A percentile compares a stretch with the other conserved stretches of the same genome.
phyloP scores from a whole-genome alignment of 1,140 invertebrate genomes.

The Drosophila kohkoa region DNA sequence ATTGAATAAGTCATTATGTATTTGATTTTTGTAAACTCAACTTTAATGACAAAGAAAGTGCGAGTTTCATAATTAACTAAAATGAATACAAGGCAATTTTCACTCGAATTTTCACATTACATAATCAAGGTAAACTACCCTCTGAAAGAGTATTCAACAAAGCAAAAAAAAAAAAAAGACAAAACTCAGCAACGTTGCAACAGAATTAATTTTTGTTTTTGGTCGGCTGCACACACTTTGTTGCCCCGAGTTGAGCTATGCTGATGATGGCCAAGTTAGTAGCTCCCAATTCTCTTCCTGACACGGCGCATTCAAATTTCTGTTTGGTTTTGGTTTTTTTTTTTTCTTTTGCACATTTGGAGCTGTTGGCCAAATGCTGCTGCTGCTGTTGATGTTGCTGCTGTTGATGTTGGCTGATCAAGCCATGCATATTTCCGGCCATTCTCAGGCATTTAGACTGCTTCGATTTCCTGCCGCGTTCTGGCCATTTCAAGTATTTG shows the following conservation, averaged over 20 bases:
- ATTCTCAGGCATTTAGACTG: conserved; percentile 51
- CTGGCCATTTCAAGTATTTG: conserved; percentile 69
- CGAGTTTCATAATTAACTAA: no score
- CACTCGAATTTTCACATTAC: not conserved
- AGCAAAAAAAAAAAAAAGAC: not conserved
- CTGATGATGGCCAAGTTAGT: conserved; percentile 1
- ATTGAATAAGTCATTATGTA: no score
- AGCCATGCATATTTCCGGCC: conserved; percentile 81
- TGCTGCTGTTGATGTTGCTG: conserved; percentile 4
- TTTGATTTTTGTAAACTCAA: no score
- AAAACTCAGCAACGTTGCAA: conserved; percentile 59
- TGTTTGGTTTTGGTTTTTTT: not conserved
- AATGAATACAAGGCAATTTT: no score
- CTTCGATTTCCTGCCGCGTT: conserved; percentile 66
- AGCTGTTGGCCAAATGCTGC: conserved; percentile 64
- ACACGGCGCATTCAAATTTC: conserved; percentile 77
- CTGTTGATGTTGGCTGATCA: conserved; percentile 23
- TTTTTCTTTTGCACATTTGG: conserved; percentile 60
- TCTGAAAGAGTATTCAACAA: not conserved
- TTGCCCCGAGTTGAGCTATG: conserved; percentile 3
- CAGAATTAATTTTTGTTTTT: conserved; percentile 74
- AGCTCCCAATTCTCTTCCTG: conserved; percentile 67
- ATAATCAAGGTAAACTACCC: no score
- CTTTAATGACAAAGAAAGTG: no score
- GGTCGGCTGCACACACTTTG: conserved; percentile 64